Conservation (phyloP, 2,888 invertebrate genomes). For the Deilephila porcellus region DNA sequence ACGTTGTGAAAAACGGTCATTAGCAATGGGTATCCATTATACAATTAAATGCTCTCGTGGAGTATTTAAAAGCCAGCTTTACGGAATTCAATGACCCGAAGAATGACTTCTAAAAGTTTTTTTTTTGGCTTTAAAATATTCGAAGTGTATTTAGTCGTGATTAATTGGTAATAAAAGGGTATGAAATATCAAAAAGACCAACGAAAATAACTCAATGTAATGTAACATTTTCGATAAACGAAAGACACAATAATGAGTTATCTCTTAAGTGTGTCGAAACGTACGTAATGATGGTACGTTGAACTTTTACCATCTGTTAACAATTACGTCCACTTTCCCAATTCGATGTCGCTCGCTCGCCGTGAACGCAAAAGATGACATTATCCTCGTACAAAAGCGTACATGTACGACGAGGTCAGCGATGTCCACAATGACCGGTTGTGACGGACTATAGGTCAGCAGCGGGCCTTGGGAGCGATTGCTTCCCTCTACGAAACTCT, state of each 20-base stretch:
- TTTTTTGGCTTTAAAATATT: too few species aligned
- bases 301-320: conserved; percentile 21
- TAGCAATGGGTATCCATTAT: too few species aligned
- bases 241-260: neutral
- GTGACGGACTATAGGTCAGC: conserved; percentile 19
- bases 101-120: too few species aligned
- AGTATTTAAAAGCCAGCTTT: too few species aligned
- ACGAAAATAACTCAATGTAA: neutral
- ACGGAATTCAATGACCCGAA: too few species aligned
- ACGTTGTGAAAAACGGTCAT: too few species aligned
- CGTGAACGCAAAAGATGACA: neutral
- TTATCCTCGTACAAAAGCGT: neutral
- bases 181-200: too few species aligned
- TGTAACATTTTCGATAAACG: neutral
- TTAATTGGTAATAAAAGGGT: too few species aligned
- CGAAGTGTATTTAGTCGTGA: too few species aligned
- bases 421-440: neutral
- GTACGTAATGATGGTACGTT: neutral
- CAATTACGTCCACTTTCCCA: conserved; percentile 13
- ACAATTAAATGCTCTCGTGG: too few species aligned
- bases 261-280: neutral
- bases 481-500: conserved; percentile 6
- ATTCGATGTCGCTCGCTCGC: conserved; percentile 14
- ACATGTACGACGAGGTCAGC: neutral
- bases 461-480: conserved; percentile 9